Evolutionary conservation across 1,140 invertebrate species (phyloP).

Genomic region (Platyura marginata): DNA sequence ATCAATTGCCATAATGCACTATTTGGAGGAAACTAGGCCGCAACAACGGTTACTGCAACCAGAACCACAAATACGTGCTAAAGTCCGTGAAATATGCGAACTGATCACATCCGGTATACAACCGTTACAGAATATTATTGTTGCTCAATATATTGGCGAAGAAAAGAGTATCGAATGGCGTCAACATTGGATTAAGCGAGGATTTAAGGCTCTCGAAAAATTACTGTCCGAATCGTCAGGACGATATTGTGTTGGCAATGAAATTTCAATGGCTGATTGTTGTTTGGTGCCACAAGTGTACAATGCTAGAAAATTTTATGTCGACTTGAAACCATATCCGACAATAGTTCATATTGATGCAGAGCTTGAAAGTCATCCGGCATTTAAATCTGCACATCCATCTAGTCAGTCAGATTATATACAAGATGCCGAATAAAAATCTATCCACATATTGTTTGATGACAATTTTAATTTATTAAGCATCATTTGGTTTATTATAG

Average conservation of each 20-base stretch:
- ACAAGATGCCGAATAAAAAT: slow-evolving; percentile 59
- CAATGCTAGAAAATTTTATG: slow-evolving; percentile 77
- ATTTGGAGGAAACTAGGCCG: slow-evolving; percentile 81
- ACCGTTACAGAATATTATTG: slow-evolving; percentile 82
- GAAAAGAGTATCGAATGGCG: slow-evolving; percentile 83
- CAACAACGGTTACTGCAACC: slow-evolving; percentile 69
- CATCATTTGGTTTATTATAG: too few relatives aligned
- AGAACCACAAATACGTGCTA: slow-evolving; percentile 67
- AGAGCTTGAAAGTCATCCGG: slow-evolving; percentile 67
- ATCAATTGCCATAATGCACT: slow-evolving; percentile 87
- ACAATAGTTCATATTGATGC: slow-evolving; percentile 73
- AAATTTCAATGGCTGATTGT: slow-evolving; percentile 81
- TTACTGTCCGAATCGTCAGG: slow-evolving; percentile 65
- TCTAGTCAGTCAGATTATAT: slow-evolving; percentile 84
- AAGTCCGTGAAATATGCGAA: slow-evolving; percentile 48
- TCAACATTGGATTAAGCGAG: slow-evolving; percentile 76
- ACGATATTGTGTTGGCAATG: slow-evolving; percentile 87
- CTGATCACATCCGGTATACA: slow-evolving; percentile 86
- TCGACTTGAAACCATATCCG: slow-evolving; percentile 76
- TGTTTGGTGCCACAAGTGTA: slow-evolving; percentile 89
- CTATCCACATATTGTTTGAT: too few relatives aligned
- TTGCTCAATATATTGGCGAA: slow-evolving; percentile 67
- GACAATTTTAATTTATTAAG: too few relatives aligned
- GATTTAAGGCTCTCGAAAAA: slow-evolving; percentile 80
- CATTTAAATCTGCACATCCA: slow-evolving; percentile 73